Conservation (phyloP, 2,113 vertebrate genomes). For the Panthera leo region DNA sequence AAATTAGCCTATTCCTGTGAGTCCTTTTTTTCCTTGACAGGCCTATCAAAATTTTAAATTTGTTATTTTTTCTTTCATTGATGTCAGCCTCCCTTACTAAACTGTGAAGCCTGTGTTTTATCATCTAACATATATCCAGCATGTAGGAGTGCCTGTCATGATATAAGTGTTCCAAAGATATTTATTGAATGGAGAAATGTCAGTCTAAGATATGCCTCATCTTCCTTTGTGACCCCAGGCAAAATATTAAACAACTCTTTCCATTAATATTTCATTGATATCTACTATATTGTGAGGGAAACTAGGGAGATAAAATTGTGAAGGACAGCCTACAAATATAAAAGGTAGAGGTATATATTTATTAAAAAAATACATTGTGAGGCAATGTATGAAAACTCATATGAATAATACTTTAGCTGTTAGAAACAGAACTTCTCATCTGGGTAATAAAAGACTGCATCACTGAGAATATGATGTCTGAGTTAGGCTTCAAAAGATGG, state of each 20-base stretch:
- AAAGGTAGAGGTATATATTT: background rate
- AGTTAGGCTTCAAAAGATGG: background rate
- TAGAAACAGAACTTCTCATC: background rate
- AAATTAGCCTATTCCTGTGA: background rate
- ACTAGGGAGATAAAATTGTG: background rate
- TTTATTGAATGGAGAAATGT: background rate
- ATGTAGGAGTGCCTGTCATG: background rate
- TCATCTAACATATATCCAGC: background rate
- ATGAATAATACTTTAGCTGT: background rate
- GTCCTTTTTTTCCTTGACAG: background rate
- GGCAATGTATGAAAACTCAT: background rate
- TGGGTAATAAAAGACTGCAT: background rate
- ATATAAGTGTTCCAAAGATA: background rate
- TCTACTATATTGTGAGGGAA: background rate
- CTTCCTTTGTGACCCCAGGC: background rate
- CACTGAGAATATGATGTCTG: background rate
- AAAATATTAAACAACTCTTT: slow-evolving; percentile 14
- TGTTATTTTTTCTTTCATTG: background rate
- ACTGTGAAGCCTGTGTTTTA: background rate
- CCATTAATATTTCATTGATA: background rate
- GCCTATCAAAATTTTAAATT: background rate
- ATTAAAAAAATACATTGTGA: background rate
- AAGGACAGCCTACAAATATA: background rate
- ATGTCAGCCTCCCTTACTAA: background rate
- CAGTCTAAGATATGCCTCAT: background rate